phyloP scores from a whole-genome alignment of 2,888 invertebrate species.

The Schrankia costaestrigalis region DNA sequence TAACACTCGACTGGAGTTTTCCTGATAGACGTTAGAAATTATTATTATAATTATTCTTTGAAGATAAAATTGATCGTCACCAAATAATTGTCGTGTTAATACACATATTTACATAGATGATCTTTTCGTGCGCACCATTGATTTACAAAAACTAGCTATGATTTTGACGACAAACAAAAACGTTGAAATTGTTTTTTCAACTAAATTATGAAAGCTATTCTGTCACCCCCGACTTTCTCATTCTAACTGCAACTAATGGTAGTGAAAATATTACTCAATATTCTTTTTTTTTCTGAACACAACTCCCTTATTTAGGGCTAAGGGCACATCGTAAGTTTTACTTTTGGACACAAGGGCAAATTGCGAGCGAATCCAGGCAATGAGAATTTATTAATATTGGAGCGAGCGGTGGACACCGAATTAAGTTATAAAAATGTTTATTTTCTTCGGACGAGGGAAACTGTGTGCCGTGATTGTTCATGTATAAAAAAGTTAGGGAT shows the following conservation, averaged over 20 bases:
- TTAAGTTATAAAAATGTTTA: slow-evolving; percentile 65
- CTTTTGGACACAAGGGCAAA: slow-evolving; percentile 67
- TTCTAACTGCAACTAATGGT: slow-evolving; percentile 4
- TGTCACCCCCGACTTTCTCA: too few relatives aligned
- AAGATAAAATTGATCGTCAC: too few relatives aligned
- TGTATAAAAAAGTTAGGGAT: slow-evolving; percentile 6
- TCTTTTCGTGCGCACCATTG: too few relatives aligned
- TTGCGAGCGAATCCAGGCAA: slow-evolving; percentile 73
- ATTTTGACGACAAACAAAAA: too few relatives aligned
- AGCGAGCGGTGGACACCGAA: slow-evolving; percentile 50
- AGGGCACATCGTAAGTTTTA: slow-evolving; percentile 70
- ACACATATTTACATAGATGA: too few relatives aligned
- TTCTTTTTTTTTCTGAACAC: slow-evolving; percentile 23
- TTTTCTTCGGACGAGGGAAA: slow-evolving; percentile 23
- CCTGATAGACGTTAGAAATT: slow-evolving; percentile 11
- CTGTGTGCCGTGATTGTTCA: slow-evolving; percentile 8
- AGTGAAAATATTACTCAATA: slow-evolving; percentile 2
- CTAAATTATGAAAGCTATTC: too few relatives aligned
- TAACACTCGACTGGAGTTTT: slow-evolving; percentile 18
- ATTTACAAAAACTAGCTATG: too few relatives aligned
- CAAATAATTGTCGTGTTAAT: too few relatives aligned
- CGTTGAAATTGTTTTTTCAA: too few relatives aligned
- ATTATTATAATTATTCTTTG: too few relatives aligned
- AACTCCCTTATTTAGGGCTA: slow-evolving; percentile 61
- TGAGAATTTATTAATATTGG: slow-evolving; percentile 80